Percentiles rank a stretch among this genome's conserved stretches.
Conservation (phyloP, 2,113 vertebrate genomes). For the Cairina moschata region DNA sequence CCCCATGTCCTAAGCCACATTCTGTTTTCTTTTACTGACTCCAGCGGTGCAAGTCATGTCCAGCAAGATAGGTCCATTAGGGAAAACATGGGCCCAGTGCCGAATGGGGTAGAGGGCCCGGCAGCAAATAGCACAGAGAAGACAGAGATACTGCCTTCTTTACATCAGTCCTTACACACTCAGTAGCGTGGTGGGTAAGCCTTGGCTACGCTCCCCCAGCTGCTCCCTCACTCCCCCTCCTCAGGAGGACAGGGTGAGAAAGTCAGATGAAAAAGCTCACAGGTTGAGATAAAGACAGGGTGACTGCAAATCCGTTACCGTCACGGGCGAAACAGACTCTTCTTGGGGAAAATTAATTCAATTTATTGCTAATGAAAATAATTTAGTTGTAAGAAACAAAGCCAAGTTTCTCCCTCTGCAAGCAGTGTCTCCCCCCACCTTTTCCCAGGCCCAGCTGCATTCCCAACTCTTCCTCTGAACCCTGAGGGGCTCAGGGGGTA, state of each 20-base stretch:
- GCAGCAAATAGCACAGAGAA: not conserved
- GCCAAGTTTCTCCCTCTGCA: not conserved
- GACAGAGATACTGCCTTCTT: not conserved
- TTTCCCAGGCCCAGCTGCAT: not conserved
- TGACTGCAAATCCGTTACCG: not conserved
- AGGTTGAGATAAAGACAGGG: not conserved
- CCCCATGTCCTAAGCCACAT: not conserved
- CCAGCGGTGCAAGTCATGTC: not conserved
- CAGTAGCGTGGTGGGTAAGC: not conserved
- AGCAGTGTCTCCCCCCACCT: not conserved
- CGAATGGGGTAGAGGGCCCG: not conserved
- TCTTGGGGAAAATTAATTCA: not conserved
- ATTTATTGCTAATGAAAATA: not conserved
- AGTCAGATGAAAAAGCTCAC: not conserved
- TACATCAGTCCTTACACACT: not conserved
- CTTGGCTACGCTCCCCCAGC: no score
- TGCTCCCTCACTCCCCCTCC: not conserved
- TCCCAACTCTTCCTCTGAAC: not conserved
- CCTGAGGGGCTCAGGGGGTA: not conserved
- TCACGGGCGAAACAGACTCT: not conserved
- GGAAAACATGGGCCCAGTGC: not conserved
- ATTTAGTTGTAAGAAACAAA: not conserved
- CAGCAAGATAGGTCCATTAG: not conserved
- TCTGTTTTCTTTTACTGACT: not conserved
- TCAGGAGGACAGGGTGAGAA: not conserved